Evolutionary conservation across 2,888 invertebrate species (phyloP).

Genomic region (Octodonta nipae): DNA sequence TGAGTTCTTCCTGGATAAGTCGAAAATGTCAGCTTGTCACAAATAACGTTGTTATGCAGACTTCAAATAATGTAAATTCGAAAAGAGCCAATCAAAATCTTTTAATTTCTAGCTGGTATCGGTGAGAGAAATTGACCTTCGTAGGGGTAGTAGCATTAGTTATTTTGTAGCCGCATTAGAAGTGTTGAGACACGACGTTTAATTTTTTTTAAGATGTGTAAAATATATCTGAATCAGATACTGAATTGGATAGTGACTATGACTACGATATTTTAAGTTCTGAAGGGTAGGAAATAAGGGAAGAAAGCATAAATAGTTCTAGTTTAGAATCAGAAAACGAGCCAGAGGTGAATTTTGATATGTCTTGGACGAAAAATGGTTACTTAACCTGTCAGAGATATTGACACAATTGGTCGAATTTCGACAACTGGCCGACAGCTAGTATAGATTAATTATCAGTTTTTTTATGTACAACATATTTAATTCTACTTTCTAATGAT

Average conservation of each 20-base stretch:
- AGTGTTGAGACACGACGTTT: not conserved
- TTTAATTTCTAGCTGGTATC: not conserved
- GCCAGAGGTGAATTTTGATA: slow-evolving; percentile 4
- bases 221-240: slow-evolving; percentile 1
- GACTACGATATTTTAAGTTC: not conserved
- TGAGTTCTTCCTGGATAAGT: not conserved
- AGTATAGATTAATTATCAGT: too few relatives aligned
- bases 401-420: too few relatives aligned
- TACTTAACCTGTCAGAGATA: too few relatives aligned
- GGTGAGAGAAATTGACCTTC: not conserved
- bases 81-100: not conserved
- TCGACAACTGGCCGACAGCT: too few relatives aligned
- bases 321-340: not conserved
- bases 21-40: not conserved
- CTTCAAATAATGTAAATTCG: not conserved
- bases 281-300: not conserved
- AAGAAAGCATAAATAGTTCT: not conserved
- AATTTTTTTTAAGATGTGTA: not conserved
- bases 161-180: not conserved
- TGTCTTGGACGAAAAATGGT: slow-evolving; percentile 5
- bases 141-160: slow-evolving; percentile 3
- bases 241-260: not conserved
- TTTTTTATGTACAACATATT: too few relatives aligned
- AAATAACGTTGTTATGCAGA: not conserved
- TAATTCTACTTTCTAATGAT: too few relatives aligned